phyloP scores from a whole-genome alignment of 2,797 vertebrate species.

The Danio kyathit region DNA sequence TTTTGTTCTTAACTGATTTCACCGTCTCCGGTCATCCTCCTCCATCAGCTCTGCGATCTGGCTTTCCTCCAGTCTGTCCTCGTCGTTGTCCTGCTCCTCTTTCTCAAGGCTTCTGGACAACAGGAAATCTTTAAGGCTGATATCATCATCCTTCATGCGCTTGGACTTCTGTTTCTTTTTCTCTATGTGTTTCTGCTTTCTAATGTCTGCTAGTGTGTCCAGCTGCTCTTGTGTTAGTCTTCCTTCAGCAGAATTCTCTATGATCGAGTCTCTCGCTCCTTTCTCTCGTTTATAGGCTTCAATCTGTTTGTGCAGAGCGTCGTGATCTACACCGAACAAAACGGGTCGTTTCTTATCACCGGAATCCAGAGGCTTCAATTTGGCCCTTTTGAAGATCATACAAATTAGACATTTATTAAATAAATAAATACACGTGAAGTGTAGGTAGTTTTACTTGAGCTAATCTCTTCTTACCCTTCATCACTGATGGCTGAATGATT shows the following conservation, averaged over 20 bases:
- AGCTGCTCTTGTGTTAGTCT: constrained; percentile 66
- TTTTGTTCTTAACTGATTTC: background rate
- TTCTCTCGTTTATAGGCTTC: constrained; percentile 78
- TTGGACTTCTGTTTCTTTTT: constrained; percentile 70
- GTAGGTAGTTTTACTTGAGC: background rate
- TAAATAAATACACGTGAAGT: too few relatives aligned
- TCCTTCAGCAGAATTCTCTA: background rate
- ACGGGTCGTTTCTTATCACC: constrained; percentile 16
- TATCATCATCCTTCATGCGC: constrained; percentile 58
- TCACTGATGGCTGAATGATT: constrained; percentile 6
- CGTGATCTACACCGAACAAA: constrained; percentile 83
- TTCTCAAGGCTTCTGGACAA: constrained; percentile 61
- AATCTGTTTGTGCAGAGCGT: constrained; percentile 81
- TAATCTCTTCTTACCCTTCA: constrained; percentile 33
- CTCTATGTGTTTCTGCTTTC: constrained; percentile 66
- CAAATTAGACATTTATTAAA: background rate
- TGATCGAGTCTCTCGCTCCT: constrained; percentile 55
- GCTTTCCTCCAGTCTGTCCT: constrained; percentile 47
- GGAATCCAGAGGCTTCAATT: background rate
- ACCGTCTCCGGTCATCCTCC: constrained; percentile 51
- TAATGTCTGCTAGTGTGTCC: constrained; percentile 67
- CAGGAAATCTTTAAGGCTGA: constrained; percentile 72
- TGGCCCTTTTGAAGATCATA: constrained; percentile 50
- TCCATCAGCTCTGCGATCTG: constrained; percentile 53
- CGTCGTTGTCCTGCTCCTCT: constrained; percentile 31